Evolutionary conservation across 2,888 invertebrate genomes (phyloP).

Genomic region (Creontiades dilutus): DNA sequence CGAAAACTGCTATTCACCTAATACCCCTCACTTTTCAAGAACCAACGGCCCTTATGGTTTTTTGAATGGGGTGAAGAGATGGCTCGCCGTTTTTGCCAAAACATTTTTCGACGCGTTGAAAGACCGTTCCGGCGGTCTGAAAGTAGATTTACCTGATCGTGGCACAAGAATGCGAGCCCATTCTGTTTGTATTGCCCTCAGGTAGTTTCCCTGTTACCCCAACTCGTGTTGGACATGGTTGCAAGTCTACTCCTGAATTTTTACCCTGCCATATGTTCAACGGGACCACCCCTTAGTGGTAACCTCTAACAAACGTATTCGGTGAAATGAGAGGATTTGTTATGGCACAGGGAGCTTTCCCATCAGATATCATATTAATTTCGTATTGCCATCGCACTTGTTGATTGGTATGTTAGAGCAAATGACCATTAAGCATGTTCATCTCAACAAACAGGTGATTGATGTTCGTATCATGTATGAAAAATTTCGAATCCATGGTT

Average conservation of each 20-base stretch:
- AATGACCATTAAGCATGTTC: too few species aligned
- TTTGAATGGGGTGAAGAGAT: background rate
- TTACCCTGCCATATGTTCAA: background rate
- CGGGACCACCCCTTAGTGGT: background rate
- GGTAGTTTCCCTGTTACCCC: background rate
- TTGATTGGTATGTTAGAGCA: too few species aligned
- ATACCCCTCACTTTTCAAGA: background rate
- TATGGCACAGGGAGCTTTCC: too few species aligned
- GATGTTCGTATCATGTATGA: too few species aligned
- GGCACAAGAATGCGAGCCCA: constrained; percentile 25
- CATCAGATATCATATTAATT: too few species aligned
- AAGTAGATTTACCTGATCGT: constrained; percentile 16
- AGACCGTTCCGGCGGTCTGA: background rate
- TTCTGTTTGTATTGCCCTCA: constrained; percentile 25
- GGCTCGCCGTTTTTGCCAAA: constrained; percentile 1
- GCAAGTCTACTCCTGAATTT: background rate
- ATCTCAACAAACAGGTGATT: too few species aligned
- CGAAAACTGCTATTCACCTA: background rate
- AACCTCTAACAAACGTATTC: background rate
- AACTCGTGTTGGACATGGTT: constrained; percentile 18
- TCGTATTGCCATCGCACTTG: too few species aligned
- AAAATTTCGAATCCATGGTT: too few species aligned
- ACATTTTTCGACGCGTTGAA: constrained; percentile 45
- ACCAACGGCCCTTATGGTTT: background rate
- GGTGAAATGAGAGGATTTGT: background rate